Evolutionary conservation across 2,797 vertebrate genomes (phyloP).

Genomic region (Crocodylus rhombifer): DNA sequence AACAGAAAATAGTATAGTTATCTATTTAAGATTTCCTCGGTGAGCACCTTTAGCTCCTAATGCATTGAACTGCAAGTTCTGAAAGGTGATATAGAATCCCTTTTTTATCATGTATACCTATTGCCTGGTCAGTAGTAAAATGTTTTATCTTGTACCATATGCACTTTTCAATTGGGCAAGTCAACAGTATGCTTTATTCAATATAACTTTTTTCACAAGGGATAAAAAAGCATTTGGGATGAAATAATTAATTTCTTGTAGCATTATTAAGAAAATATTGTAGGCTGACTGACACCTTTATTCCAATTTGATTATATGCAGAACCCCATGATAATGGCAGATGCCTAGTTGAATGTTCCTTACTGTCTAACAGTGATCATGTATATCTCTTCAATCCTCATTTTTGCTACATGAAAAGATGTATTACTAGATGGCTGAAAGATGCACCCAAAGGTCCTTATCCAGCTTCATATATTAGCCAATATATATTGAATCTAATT

Average conservation of each 20-base stretch:
- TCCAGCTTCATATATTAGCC: background rate
- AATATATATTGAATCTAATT: background rate
- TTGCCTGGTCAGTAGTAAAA: constrained; percentile 73
- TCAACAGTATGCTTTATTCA: constrained; percentile 55
- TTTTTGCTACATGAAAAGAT: background rate
- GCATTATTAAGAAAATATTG: no score
- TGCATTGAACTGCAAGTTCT: constrained; percentile 53
- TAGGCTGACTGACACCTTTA: no score
- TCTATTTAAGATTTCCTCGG: constrained; percentile 36
- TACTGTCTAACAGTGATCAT: no score
- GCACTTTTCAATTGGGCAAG: constrained; percentile 41
- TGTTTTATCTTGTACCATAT: constrained; percentile 33
- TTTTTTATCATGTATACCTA: constrained; percentile 46
- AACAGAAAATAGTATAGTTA: constrained; percentile 12
- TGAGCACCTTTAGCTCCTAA: constrained; percentile 54
- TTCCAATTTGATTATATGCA: no score
- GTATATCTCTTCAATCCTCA: background rate
- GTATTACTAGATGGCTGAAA: background rate
- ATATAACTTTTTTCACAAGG: background rate
- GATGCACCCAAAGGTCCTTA: background rate
- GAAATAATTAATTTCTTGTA: background rate
- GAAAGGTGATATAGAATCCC: constrained; percentile 53
- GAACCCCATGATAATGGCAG: no score
- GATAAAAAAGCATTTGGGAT: background rate
- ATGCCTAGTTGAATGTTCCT: no score